Evolutionary conservation across 1,140 invertebrate genomes (phyloP).

Genomic region (Diploscapter pachys): DNA sequence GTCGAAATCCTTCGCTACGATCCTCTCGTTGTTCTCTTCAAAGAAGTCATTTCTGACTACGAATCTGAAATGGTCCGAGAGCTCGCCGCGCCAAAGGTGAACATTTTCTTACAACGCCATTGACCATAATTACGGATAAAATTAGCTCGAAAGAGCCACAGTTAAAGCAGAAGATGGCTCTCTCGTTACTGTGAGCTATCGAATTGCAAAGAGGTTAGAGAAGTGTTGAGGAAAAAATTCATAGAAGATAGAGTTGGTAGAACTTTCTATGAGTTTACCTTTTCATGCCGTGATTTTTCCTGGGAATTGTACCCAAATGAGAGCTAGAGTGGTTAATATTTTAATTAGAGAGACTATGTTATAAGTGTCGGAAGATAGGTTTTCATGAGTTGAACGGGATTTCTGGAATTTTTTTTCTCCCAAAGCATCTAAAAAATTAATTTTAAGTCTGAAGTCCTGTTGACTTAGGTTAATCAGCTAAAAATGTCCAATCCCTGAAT

Average conservation of each 20-base stretch:
- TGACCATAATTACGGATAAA: constrained; percentile 4
- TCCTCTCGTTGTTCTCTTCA: constrained; percentile 70
- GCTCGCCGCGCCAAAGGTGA: constrained; percentile 77
- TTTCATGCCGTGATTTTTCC: constrained; percentile 15
- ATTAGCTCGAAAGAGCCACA: constrained; percentile 35
- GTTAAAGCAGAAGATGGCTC: constrained; percentile 24
- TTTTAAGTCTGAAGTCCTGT: background rate
- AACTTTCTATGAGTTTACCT: background rate
- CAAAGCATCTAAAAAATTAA: background rate
- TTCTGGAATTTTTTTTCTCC: constrained; percentile 25
- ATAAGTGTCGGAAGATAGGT: constrained; percentile 12
- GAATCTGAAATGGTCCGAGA: constrained; percentile 85
- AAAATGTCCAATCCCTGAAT: background rate
- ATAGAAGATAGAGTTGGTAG: background rate
- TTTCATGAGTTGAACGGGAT: constrained; percentile 29
- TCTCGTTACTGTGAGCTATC: constrained; percentile 31
- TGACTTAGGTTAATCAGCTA: background rate
- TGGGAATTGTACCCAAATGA: background rate
- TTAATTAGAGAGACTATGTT: constrained; percentile 32
- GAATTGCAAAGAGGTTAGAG: constrained; percentile 38
- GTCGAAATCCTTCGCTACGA: constrained; percentile 70
- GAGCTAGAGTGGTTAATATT: constrained; percentile 7
- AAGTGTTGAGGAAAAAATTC: background rate
- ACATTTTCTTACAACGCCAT: background rate
- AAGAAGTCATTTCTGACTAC: constrained; percentile 79